Conservation (phyloP, 2,888 invertebrate genomes). For the Stramonita haemastoma region DNA sequence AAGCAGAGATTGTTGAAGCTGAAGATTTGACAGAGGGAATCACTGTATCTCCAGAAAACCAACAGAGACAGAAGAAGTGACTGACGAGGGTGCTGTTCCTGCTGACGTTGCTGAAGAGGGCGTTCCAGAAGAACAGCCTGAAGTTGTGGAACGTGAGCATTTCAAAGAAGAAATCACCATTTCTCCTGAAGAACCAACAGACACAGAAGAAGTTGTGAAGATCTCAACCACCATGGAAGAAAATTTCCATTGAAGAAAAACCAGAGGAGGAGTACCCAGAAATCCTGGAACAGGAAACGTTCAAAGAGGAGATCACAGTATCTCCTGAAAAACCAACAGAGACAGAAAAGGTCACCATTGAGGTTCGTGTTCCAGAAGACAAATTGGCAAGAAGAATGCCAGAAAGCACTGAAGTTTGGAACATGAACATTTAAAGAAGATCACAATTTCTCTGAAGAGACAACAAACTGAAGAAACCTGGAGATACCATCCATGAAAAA, state of each 20-base stretch:
- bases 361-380: constrained; percentile 19
- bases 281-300: constrained; percentile 34
- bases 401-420: constrained; percentile 32
- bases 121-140: constrained; percentile 26
- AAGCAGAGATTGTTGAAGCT: neutral
- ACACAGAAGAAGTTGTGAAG: neutral
- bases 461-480: constrained; percentile 34
- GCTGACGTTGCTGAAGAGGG: neutral
- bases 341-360: constrained; percentile 34
- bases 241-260: constrained; percentile 8
- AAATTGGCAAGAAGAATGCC: neutral
- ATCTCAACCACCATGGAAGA: no score
- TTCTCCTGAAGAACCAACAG: constrained; percentile 32
- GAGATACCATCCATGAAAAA: neutral
- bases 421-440: constrained; percentile 19
- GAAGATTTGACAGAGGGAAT: constrained; percentile 40
- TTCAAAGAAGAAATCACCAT: constrained; percentile 42
- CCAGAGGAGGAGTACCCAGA: constrained; percentile 36
- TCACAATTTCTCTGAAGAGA: constrained; percentile 36
- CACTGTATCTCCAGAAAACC: constrained; percentile 34
- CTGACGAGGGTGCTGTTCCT: constrained; percentile 13
- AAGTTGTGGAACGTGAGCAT: constrained; percentile 36
- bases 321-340: constrained; percentile 32
- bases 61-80: neutral
- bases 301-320: constrained; percentile 30